Conservation (phyloP, 2,113 vertebrate genomes). For the Campylomormyrus tamandua region DNA sequence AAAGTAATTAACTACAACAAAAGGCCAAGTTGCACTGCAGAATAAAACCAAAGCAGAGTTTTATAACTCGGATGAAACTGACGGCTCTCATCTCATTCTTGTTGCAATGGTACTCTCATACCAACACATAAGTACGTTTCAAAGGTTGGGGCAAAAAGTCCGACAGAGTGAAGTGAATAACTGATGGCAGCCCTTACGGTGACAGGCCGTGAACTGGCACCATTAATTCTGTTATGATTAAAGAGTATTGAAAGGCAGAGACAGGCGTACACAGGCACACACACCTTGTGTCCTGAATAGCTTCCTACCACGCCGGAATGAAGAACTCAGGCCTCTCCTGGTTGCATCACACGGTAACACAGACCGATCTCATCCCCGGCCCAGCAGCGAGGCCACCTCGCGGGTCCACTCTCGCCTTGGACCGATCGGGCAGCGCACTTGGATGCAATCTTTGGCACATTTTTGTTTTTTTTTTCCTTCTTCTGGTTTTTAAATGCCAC, state of each 20-base stretch:
- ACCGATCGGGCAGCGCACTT: conserved; percentile 7
- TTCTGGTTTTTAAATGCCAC: conserved; percentile 33
- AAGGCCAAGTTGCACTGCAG: neutral
- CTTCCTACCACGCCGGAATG: neutral
- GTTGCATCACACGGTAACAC: neutral
- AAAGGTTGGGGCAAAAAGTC: neutral
- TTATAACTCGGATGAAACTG: neutral
- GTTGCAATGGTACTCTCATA: neutral
- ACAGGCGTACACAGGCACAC: neutral
- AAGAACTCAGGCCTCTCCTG: neutral
- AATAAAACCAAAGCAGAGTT: neutral
- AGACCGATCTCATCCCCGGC: neutral
- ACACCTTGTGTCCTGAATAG: neutral
- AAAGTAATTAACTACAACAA: neutral
- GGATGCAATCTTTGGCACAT: conserved; percentile 39
- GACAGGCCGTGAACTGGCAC: neutral
- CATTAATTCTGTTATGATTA: neutral
- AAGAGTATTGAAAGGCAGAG: neutral
- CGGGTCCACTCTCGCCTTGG: conserved; percentile 47
- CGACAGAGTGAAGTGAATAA: neutral
- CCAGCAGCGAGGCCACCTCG: neutral
- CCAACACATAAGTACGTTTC: neutral
- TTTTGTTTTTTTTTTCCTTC: conserved; percentile 3
- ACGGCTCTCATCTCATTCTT: neutral
- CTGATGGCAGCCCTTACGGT: neutral